A percentile compares a stretch with the other conserved stretches of the same genome.
These are phyloP conservation scores for Seriola dumerili DNA, from an alignment of 2,113 vertebrate genomes.

Conservation along the genomic window DNA sequence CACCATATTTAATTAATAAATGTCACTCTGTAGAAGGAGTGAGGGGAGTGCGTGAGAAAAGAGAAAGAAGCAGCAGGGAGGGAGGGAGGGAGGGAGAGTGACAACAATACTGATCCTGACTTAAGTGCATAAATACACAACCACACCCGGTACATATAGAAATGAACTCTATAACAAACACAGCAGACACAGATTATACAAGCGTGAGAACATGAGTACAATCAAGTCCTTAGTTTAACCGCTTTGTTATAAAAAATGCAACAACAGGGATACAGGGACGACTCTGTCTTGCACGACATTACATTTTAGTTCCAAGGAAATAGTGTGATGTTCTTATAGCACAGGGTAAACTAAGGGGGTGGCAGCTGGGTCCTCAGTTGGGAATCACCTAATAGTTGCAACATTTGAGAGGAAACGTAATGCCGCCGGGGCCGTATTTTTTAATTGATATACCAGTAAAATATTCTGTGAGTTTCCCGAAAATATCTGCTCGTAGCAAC, in stretches of 20 bases:
- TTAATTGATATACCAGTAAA: no score
- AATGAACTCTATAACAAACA: conserved; percentile 36
- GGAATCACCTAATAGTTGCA: background rate
- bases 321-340: background rate
- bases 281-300: background rate
- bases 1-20: conserved; percentile 86
- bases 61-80: conserved; percentile 31
- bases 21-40: conserved; percentile 78
- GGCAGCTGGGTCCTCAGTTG: background rate
- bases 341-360: background rate
- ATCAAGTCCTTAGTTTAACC: conserved; percentile 9
- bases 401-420: background rate
- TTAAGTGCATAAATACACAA: conserved; percentile 39
- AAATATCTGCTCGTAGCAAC: no score
- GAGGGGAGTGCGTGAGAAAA: conserved; percentile 53
- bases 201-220: conserved; percentile 9
- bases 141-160: conserved; percentile 21
- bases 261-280: background rate
- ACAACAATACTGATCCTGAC: conserved; percentile 60
- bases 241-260: background rate
- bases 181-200: conserved; percentile 28
- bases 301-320: background rate
- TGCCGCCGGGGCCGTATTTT: no score
- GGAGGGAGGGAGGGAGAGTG: conserved; percentile 42
- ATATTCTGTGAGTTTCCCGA: no score